phyloP scores from a whole-genome alignment of 2,888 invertebrate species.

The Opisthograptis luteolata region DNA sequence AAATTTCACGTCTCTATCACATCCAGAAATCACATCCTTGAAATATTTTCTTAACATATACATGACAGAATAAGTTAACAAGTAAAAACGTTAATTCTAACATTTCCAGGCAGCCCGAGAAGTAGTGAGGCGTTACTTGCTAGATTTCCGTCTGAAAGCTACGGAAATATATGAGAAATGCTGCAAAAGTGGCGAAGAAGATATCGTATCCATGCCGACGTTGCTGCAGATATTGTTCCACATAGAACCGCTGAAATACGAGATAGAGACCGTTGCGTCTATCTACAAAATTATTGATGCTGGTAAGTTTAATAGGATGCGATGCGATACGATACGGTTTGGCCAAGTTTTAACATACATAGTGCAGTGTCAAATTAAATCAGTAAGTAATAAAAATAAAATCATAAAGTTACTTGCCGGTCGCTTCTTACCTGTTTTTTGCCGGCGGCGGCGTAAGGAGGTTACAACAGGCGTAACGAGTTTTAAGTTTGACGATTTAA shows the following conservation, averaged over 20 bases:
- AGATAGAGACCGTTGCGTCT: constrained; percentile 81
- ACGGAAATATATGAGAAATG: constrained; percentile 69
- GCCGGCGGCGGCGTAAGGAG: too few species aligned
- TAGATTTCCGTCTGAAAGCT: constrained; percentile 83
- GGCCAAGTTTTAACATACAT: too few species aligned
- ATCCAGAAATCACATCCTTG: background rate
- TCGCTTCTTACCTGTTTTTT: too few species aligned
- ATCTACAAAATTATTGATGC: constrained; percentile 79
- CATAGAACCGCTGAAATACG: constrained; percentile 76
- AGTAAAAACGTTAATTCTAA: too few species aligned
- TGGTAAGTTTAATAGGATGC: constrained; percentile 56
- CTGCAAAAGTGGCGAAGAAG: constrained; percentile 45
- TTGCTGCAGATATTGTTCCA: constrained; percentile 69
- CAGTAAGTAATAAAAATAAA: too few species aligned
- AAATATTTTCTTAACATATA: constrained; percentile 12
- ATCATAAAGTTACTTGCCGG: too few species aligned
- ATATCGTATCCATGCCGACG: constrained; percentile 67
- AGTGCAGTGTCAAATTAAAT: too few species aligned
- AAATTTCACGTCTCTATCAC: too few species aligned
- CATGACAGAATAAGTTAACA: too few species aligned
- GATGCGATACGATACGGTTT: too few species aligned
- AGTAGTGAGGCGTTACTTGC: constrained; percentile 84
- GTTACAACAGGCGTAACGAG: too few species aligned
- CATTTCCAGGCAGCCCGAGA: constrained; percentile 85
- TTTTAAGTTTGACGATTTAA: too few species aligned